These are phyloP conservation scores for Mycetomoellerius zeteki DNA, from an alignment of 1,140 invertebrate species.

Conservation along the genomic window DNA sequence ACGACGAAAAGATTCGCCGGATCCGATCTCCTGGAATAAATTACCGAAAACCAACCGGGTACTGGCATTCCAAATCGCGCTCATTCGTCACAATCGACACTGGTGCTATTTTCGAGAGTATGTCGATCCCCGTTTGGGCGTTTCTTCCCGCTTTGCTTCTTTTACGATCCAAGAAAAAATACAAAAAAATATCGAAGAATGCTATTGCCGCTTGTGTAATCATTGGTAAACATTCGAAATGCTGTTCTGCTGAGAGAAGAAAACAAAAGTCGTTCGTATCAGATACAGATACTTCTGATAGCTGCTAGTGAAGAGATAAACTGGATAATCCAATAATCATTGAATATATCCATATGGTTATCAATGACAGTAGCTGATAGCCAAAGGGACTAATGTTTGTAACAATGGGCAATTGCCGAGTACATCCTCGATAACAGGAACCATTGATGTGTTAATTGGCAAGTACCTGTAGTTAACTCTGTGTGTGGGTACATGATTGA, in stretches of 20 bases:
- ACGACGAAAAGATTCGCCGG: conserved; percentile 24
- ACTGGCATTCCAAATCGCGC: conserved; percentile 29
- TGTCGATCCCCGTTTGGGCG: background rate
- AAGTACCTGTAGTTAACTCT: conserved; percentile 17
- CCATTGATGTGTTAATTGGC: conserved; percentile 44
- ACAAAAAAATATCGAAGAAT: background rate
- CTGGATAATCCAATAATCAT: background rate
- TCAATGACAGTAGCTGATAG: background rate
- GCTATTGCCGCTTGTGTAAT: background rate
- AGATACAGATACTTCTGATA: background rate
- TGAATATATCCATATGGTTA: conserved; percentile 20
- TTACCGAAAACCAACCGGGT: conserved; percentile 59
- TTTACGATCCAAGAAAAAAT: background rate
- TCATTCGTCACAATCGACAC: conserved; percentile 41
- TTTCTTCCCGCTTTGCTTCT: conserved; percentile 15
- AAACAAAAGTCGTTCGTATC: background rate
- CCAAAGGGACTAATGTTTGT: conserved; percentile 41
- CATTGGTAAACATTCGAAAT: background rate
- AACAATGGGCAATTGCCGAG: conserved; percentile 35
- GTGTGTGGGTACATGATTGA: conserved; percentile 19
- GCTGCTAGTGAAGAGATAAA: too few species aligned
- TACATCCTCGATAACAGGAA: conserved; percentile 18
- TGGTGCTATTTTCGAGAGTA: conserved; percentile 45
- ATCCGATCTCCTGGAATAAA: conserved; percentile 47
- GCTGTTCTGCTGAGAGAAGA: background rate